Evolutionary conservation across 2,797 vertebrate genomes (phyloP).

Genomic region (Bucorvus abyssinicus): DNA sequence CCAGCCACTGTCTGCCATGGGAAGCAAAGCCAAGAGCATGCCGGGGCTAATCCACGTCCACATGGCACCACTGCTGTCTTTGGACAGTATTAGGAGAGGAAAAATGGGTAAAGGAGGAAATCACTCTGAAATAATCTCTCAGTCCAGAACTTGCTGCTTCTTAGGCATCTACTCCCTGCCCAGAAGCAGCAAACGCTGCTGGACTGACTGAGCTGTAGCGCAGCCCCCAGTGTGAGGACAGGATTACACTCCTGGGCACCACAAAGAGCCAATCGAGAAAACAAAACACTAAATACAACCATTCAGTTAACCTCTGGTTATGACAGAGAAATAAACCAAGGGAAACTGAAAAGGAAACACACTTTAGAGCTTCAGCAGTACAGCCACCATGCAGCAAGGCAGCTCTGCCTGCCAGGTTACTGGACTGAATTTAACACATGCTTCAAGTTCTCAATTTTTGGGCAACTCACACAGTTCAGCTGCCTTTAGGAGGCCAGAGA

Average conservation of each 20-base stretch:
- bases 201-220: background rate
- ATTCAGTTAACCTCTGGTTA: background rate
- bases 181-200: background rate
- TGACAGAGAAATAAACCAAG: background rate
- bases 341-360: background rate
- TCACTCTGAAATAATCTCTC: background rate
- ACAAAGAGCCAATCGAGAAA: background rate
- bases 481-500: background rate
- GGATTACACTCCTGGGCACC: background rate
- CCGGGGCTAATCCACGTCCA: background rate
- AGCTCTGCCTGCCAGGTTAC: background rate
- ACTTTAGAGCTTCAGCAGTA: background rate
- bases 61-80: background rate
- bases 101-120: background rate
- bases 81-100: background rate
- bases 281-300: background rate
- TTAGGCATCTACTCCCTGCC: background rate
- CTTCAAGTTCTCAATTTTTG: background rate
- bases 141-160: background rate
- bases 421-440: background rate
- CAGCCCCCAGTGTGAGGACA: background rate
- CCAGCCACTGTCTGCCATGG: accelerated
- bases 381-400: background rate
- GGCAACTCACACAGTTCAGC: background rate
- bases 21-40: background rate